These are phyloP conservation scores for Cephalopterus ornatus DNA, from an alignment of 2,113 vertebrate genomes.

Conservation along the genomic window DNA sequence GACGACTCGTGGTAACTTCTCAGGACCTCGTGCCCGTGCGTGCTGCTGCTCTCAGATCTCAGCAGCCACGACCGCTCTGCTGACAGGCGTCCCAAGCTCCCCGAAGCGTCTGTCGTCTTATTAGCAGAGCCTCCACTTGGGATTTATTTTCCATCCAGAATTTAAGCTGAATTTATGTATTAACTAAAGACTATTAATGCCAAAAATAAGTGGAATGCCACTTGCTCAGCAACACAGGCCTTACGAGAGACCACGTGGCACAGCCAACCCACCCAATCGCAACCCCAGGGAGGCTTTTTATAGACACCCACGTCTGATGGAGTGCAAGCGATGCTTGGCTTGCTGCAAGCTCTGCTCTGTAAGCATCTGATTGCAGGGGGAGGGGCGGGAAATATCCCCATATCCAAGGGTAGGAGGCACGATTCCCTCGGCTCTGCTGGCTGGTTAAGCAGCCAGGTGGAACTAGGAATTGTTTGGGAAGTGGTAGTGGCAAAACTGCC, in stretches of 20 bases:
- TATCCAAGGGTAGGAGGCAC: background rate
- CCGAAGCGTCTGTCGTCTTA: conserved; percentile 19
- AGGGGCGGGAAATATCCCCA: background rate
- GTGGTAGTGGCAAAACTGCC: background rate
- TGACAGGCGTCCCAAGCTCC: conserved; percentile 40
- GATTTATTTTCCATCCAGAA: conserved; percentile 63
- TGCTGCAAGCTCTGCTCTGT: conserved; percentile 30
- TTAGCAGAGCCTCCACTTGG: conserved; percentile 53
- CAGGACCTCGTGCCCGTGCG: background rate
- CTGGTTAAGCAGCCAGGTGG: background rate
- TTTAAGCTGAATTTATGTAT: conserved; percentile 66
- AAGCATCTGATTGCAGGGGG: conserved; percentile 30
- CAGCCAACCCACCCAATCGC: conserved; percentile 52
- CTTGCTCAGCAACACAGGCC: conserved; percentile 62
- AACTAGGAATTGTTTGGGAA: background rate
- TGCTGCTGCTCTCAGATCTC: background rate
- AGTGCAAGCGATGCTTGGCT: conserved; percentile 13
- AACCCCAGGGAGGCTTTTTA: conserved; percentile 58
- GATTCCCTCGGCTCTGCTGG: background rate
- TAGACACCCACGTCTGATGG: conserved; percentile 41
- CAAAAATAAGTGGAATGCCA: conserved; percentile 65
- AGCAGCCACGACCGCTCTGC: background rate
- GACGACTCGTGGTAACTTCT: background rate
- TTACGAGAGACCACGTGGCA: conserved; percentile 49
- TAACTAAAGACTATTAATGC: conserved; percentile 69